phyloP scores from a whole-genome alignment of 2,888 invertebrate genomes.

The Lycocerus yunnanus region DNA sequence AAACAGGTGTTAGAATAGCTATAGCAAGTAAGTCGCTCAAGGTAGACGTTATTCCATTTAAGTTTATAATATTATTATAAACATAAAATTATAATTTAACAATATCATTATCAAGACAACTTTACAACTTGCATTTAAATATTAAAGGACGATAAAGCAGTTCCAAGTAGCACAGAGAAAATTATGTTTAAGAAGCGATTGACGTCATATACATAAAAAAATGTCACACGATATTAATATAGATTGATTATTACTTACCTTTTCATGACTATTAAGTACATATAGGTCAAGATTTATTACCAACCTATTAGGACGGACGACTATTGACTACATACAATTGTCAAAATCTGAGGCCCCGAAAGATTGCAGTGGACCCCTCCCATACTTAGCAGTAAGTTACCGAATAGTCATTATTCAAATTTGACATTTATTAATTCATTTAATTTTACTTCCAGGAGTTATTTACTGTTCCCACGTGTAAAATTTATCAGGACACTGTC shows the following conservation, averaged over 20 bases:
- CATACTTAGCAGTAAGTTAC: not conserved
- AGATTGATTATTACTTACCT: not conserved
- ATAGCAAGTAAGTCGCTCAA: not conserved
- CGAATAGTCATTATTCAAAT: not conserved
- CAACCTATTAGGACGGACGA: not conserved
- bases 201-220: not conserved
- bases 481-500: not conserved
- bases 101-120: no score
- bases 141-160: not conserved
- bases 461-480: not conserved
- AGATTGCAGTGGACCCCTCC: no score
- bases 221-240: not conserved
- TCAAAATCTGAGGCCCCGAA: no score
- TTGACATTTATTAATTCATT: not conserved
- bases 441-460: not conserved
- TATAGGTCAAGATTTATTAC: not conserved
- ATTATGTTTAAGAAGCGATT: not conserved
- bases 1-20: no score
- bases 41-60: not conserved
- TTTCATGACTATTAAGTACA: no score
- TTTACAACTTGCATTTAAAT: not conserved
- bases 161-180: not conserved
- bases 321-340: no score
- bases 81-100: no score
- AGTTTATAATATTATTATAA: no score